These are phyloP conservation scores for Saccostrea echinata DNA, from an alignment of 1,140 invertebrate genomes.

Conservation along the genomic window DNA sequence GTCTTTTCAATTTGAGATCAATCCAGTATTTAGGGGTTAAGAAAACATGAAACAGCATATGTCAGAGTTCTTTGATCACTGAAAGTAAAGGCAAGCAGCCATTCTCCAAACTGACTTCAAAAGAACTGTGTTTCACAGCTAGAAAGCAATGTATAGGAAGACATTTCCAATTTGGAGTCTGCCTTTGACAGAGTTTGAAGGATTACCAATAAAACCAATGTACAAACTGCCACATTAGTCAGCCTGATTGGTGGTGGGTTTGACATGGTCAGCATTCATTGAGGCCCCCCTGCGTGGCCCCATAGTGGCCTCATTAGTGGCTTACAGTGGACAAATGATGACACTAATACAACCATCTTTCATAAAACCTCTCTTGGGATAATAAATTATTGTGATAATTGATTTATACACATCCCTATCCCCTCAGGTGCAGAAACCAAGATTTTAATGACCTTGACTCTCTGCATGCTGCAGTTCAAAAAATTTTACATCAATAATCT, in stretches of 20 bases:
- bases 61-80: not conserved
- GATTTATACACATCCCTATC: constrained; percentile 11
- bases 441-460: constrained; percentile 18
- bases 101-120: constrained; percentile 4
- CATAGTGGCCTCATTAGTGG: constrained; percentile 26
- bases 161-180: constrained; percentile 37
- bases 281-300: not conserved
- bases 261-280: constrained; percentile 27
- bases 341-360: constrained; percentile 29
- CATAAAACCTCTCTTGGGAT: constrained; percentile 34
- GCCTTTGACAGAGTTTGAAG: constrained; percentile 3
- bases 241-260: constrained; percentile 11
- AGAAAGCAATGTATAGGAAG: not conserved
- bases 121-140: not conserved
- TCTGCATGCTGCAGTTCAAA: constrained; percentile 8
- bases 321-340: constrained; percentile 25
- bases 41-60: constrained; percentile 9
- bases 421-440: constrained; percentile 23
- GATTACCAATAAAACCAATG: constrained; percentile 28
- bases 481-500: constrained; percentile 18
- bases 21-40: not conserved
- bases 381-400: constrained; percentile 37
- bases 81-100: not conserved
- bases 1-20: not conserved
- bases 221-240: constrained; percentile 27